Percentiles rank a stretch among this genome's conserved stretches.
phyloP scores from a whole-genome alignment of 2,113 vertebrate genomes.

The Scomber japonicus region DNA sequence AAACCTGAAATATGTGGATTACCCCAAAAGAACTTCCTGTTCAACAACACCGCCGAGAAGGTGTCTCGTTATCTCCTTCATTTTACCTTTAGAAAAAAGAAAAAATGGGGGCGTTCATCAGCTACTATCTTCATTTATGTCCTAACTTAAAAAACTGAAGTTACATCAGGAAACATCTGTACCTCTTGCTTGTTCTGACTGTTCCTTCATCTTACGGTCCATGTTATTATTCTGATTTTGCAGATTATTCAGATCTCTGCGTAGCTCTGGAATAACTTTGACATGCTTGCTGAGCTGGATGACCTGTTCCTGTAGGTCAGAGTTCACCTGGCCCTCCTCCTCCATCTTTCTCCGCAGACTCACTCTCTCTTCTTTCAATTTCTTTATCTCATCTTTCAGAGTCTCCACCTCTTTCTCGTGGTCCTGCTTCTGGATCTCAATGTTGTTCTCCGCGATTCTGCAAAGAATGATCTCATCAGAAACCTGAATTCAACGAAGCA shows the following conservation, averaged over 20 bases:
- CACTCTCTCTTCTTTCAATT: slow-evolving; percentile 86
- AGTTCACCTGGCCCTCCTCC: slow-evolving; percentile 79
- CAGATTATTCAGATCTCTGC: slow-evolving; percentile 90
- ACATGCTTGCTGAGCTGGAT: slow-evolving; percentile 88
- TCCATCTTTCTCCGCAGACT: slow-evolving; percentile 85
- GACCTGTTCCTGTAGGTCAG: slow-evolving; percentile 88
- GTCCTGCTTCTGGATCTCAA: slow-evolving; percentile 88
- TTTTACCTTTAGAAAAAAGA: slow-evolving; percentile 86
- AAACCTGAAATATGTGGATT: neutral
- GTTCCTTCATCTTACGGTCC: slow-evolving; percentile 89
- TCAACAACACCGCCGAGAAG: slow-evolving; percentile 90
- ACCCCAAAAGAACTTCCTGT: slow-evolving; percentile 89
- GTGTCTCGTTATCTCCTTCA: slow-evolving; percentile 89
- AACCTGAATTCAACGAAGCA: neutral
- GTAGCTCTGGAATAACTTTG: slow-evolving; percentile 91
- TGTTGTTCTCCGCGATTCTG: slow-evolving; percentile 92
- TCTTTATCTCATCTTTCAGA: slow-evolving; percentile 87
- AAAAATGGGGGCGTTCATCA: neutral
- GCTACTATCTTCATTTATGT: neutral
- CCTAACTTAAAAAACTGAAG: neutral
- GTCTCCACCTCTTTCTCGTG: slow-evolving; percentile 87
- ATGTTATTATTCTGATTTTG: slow-evolving; percentile 88
- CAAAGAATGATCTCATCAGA: slow-evolving; percentile 11
- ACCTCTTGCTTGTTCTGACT: slow-evolving; percentile 92
- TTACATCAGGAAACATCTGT: slow-evolving; percentile 9